Base-by-base conservation (phyloP, 1,140 invertebrate species). In the Drosophila novamexicana region DNA sequence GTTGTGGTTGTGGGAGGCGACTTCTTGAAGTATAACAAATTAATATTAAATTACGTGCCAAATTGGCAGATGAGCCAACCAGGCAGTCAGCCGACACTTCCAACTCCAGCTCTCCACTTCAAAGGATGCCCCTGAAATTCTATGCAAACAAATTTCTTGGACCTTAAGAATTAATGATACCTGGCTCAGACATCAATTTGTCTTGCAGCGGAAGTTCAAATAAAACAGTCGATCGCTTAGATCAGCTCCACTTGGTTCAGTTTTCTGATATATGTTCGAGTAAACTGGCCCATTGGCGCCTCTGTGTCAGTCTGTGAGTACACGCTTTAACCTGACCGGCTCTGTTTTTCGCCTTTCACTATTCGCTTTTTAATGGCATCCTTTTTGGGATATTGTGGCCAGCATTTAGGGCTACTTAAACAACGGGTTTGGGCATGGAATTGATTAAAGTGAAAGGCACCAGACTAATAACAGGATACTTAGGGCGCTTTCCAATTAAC, bases 41-140 rank as follows among this genome's bases (percentile, higher is more conserved):
- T 86, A 86, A 86, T 89, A 86, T 86, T 86, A 86, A 86, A 86
- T 86, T 86, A 86, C 83, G 83, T 83, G 80, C 79, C 83, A 86
- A 88, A 86, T 89, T 86, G 84, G 79, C 83, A 89, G 84, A 79
- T 84, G 69, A 62, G 50, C 56, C 16, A 44, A 16, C 36, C 22
- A 32, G 45, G 7, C 47, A 36, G 58, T 56, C 22, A 44, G 47
- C 54, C 59, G 54, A 68, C 70, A 68, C 70, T 47, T 49, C 50
- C 69, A 62, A 56, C 36, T 29, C 22, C 22, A 3, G 3, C 22
- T 29, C 57, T 64, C 37, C 52, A 59, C 59, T 62, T 78, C 79
- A 78, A 83, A 54, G 81, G 73, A 71, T 80, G 81, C 79, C 79
- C 82, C 79, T 81, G 71, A 71, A 75, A 69, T 77, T 70, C 70